phyloP scores from a whole-genome alignment of 2,113 vertebrate species.

The Anarhynchus alexandrinus region DNA sequence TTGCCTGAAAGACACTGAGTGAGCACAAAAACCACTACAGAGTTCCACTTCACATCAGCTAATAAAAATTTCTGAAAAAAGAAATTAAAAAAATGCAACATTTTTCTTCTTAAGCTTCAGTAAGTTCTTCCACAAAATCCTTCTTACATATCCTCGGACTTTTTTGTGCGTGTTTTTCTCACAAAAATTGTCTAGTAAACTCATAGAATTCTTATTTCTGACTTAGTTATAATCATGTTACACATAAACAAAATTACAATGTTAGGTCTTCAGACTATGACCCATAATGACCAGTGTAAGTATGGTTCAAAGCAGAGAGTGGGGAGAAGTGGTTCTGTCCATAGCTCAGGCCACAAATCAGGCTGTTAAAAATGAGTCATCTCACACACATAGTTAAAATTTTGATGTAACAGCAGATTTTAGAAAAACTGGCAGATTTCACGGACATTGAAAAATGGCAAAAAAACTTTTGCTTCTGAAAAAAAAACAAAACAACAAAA shows the following conservation, averaged over 20 bases:
- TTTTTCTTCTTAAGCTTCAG: not conserved
- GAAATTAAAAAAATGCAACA: not conserved
- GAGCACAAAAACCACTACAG: not conserved
- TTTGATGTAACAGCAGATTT: not conserved
- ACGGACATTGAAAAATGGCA: accelerated
- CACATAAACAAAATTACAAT: not conserved
- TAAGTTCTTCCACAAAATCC: not conserved
- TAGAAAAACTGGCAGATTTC: not conserved
- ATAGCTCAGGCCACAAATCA: not conserved
- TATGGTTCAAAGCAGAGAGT: not conserved
- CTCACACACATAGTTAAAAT: not conserved
- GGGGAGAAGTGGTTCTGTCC: not conserved
- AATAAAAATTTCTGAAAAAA: not conserved
- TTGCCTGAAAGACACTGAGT: not conserved
- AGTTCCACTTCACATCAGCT: not conserved
- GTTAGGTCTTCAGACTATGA: not conserved
- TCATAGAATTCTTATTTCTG: not conserved
- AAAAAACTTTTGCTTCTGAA: not conserved
- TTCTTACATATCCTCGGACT: not conserved
- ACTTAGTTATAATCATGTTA: not conserved
- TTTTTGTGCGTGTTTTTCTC: not conserved
- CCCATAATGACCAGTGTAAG: not conserved
- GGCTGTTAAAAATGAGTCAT: not conserved
- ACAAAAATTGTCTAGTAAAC: not conserved
- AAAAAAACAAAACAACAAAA: not conserved